Evolutionary conservation across 2,888 invertebrate species (phyloP).

Genomic region (Heliothis peltigera): DNA sequence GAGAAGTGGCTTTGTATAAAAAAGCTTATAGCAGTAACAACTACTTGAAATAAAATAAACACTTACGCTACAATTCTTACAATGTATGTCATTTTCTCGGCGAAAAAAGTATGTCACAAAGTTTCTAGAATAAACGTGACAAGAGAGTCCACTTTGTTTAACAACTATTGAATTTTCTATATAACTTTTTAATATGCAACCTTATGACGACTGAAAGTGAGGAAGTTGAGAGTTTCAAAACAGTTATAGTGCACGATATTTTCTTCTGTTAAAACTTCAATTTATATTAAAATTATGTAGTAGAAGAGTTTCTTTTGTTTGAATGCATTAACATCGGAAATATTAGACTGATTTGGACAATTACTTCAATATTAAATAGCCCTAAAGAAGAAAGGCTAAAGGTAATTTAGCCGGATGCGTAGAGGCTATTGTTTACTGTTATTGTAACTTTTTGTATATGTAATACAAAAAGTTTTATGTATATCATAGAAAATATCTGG

Average conservation of each 20-base stretch:
- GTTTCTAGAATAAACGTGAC: conserved; percentile 23
- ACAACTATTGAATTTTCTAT: conserved; percentile 23
- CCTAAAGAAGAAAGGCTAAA: too few species aligned
- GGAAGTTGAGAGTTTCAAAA: conserved; percentile 8
- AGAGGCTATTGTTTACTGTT: too few species aligned
- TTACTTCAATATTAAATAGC: too few species aligned
- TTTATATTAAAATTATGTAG: not conserved
- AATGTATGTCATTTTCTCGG: not conserved
- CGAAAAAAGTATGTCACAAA: conserved; percentile 4
- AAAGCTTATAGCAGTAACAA: too few species aligned
- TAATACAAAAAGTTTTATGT: too few species aligned
- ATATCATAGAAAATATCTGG: too few species aligned
- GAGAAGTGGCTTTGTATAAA: too few species aligned
- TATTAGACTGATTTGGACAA: too few species aligned
- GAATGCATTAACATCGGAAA: too few species aligned
- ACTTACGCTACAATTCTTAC: not conserved
- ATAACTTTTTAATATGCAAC: conserved; percentile 26
- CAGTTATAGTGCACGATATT: conserved; percentile 4
- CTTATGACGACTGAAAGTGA: conserved; percentile 1
- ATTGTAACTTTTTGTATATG: too few species aligned
- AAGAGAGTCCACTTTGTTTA: conserved; percentile 17
- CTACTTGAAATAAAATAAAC: not conserved
- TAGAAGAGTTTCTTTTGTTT: not conserved
- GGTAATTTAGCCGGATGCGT: too few species aligned
- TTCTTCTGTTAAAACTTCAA: conserved; percentile 9